phyloP scores from a whole-genome alignment of 2,797 vertebrate species.

The Diplodus sargus region DNA sequence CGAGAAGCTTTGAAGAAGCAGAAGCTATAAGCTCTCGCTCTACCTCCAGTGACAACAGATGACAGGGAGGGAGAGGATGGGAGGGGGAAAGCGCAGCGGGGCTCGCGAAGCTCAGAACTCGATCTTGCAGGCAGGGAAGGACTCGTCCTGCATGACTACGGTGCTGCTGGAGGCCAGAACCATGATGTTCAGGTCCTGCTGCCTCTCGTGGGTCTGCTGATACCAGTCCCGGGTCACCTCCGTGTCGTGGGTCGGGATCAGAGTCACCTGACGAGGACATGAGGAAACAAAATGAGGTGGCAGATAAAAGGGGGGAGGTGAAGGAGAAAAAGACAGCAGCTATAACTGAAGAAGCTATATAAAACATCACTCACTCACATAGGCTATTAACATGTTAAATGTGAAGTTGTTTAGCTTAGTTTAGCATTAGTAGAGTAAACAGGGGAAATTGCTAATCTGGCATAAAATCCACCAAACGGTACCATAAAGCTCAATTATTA shows the following conservation, averaged over 20 bases:
- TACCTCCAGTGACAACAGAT: conserved; percentile 43
- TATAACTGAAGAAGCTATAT: background rate
- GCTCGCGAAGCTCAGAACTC: conserved; percentile 88
- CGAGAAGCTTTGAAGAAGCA: conserved; percentile 61
- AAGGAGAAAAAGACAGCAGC: background rate
- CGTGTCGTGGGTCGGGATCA: conserved; percentile 98
- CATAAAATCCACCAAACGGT: too few species aligned
- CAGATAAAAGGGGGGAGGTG: too few species aligned
- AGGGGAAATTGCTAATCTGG: background rate
- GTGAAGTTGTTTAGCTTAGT: background rate
- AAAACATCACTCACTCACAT: background rate
- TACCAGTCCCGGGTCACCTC: conserved; percentile 99
- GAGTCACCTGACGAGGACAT: conserved; percentile 88
- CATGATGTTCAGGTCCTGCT: conserved; percentile 98
- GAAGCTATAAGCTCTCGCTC: conserved; percentile 45
- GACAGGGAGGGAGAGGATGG: conserved; percentile 17
- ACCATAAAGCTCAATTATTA: too few species aligned
- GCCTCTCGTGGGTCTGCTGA: conserved; percentile 97
- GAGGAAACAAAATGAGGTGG: background rate
- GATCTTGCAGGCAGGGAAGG: conserved; percentile 99
- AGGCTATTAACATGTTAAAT: too few species aligned
- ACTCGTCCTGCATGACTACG: conserved; percentile 99
- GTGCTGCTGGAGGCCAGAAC: conserved; percentile 99
- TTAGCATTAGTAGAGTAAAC: background rate
- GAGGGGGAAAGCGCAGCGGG: background rate